Conservation (phyloP, 2,888 invertebrate genomes). For the Ethmia dodecea region DNA sequence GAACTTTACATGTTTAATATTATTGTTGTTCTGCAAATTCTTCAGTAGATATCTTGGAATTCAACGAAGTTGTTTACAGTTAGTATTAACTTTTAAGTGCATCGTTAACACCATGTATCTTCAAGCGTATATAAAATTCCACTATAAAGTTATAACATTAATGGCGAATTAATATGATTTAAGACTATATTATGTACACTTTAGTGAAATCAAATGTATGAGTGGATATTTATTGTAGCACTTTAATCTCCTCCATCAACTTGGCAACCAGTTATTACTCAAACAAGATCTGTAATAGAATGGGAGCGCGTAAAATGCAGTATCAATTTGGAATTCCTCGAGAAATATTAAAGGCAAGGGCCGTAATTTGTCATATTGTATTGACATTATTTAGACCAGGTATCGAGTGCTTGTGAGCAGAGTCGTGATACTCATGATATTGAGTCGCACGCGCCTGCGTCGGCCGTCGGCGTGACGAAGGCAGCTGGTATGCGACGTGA, state of each 20-base stretch:
- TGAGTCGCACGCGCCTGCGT: conserved; percentile 59
- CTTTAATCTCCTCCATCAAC: conserved; percentile 36
- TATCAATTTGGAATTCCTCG: conserved; percentile 52
- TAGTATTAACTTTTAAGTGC: conserved; percentile 9
- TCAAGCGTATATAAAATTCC: no score
- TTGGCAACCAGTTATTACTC: conserved; percentile 33
- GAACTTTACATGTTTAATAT: conserved; percentile 29
- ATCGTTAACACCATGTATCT: conserved; percentile 32
- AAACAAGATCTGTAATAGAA: conserved; percentile 27
- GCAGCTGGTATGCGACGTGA: conserved; percentile 71
- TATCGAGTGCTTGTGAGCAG: conserved; percentile 41
- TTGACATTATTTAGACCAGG: conserved; percentile 45
- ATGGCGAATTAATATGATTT: no score
- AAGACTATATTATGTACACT: no score
- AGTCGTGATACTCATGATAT: conserved; percentile 57
- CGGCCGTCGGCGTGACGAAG: conserved; percentile 61
- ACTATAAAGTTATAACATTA: no score
- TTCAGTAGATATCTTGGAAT: conserved; percentile 2
- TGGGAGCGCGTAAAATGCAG: conserved; percentile 47
- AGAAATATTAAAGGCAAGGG: conserved; percentile 29
- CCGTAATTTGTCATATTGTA: conserved; percentile 45
- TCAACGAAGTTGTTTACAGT: conserved; percentile 5
- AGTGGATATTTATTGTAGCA: conserved; percentile 30
- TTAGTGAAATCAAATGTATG: no score
- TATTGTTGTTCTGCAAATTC: conserved; percentile 11